These are phyloP conservation scores for Chiloscyllium punctatum DNA, from an alignment of 2,797 vertebrate genomes.

Conservation along the genomic window DNA sequence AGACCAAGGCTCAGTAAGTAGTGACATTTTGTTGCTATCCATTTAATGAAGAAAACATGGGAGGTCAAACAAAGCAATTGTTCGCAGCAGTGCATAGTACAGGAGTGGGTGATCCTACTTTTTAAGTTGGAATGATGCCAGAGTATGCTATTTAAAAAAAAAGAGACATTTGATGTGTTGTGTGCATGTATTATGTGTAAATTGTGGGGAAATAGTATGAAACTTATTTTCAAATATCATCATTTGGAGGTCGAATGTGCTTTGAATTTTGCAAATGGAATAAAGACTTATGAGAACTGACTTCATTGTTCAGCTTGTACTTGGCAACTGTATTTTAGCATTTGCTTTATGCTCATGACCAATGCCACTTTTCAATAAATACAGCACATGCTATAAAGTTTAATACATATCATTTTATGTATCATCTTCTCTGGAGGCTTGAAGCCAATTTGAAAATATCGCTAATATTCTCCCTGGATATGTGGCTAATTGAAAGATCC, in stretches of 20 bases:
- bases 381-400: not conserved
- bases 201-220: not conserved
- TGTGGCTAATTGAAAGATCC: not conserved
- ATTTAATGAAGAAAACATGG: not conserved
- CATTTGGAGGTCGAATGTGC: not conserved
- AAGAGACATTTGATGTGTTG: not conserved
- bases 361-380: not conserved
- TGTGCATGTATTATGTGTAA: not conserved
- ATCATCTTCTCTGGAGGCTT: not conserved
- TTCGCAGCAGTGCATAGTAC: not conserved
- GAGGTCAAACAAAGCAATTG: not conserved
- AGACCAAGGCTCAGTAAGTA: conserved; percentile 82
- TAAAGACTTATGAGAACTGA: not conserved
- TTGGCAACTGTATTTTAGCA: not conserved
- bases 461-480: not conserved
- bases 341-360: not conserved
- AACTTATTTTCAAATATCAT: not conserved
- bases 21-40: conserved; percentile 7
- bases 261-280: conserved; percentile 12
- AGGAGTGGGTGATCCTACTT: not conserved
- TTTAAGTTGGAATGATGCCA: not conserved
- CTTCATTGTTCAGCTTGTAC: not conserved
- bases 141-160: not conserved
- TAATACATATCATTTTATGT: not conserved
- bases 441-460: not conserved